phyloP scores from a whole-genome alignment of 2,797 vertebrate genomes.

The Sebastes umbrosus region DNA sequence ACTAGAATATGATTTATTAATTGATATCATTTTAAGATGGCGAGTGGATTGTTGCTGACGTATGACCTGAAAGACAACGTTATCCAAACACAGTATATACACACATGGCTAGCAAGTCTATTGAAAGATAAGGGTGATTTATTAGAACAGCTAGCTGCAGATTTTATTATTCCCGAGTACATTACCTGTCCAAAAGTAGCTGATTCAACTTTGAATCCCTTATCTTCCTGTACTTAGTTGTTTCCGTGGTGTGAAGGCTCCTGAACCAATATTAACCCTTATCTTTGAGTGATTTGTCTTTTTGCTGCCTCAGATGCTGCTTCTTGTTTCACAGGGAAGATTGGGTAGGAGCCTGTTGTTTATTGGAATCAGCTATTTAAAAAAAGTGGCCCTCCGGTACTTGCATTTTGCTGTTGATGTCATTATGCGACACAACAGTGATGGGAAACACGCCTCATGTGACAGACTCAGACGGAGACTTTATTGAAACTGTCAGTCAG shows the following conservation, averaged over 20 bases:
- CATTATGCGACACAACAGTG: background rate
- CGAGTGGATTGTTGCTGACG: background rate
- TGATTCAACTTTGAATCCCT: conserved; percentile 3
- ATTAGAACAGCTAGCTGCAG: background rate
- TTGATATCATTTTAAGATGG: background rate
- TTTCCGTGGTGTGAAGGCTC: background rate
- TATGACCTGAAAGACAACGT: background rate
- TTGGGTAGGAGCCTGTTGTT: background rate
- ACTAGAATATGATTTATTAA: background rate
- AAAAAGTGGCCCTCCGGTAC: background rate
- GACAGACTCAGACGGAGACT: background rate
- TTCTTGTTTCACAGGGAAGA: background rate
- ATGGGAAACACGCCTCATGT: background rate
- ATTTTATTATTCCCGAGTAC: background rate
- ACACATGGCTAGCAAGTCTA: background rate
- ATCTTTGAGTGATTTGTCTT: background rate
- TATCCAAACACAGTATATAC: background rate
- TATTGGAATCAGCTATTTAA: background rate
- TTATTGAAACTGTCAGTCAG: conserved; percentile 34
- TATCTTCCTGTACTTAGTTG: background rate
- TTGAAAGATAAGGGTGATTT: conserved; percentile 21
- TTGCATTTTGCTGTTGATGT: background rate
- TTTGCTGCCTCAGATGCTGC: background rate
- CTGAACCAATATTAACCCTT: background rate
- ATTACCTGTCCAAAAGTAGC: conserved; percentile 9